Evolutionary conservation across 2,888 invertebrate genomes (phyloP), one percentile per base, ranked within the genome.

Genomic region (Exocentrus adspersus): DNA sequence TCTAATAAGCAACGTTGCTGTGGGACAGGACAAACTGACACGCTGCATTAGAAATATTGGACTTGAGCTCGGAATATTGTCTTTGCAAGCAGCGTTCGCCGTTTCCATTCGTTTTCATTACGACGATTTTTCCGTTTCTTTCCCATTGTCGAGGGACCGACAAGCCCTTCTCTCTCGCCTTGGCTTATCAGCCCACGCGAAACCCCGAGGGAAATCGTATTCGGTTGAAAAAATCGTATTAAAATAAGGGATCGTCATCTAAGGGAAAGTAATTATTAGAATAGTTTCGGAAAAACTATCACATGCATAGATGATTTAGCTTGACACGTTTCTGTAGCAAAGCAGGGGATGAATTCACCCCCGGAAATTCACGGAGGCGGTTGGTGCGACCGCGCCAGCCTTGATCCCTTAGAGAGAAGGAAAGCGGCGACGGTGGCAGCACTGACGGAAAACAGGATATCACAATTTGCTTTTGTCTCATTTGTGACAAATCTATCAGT

Each of bases 31-130:
- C 61, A 61, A 67, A 58, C 64, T 58, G 59, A 43, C 63, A 53
- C 62, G 41, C n/a, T n/a, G 52, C 67, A 60, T 72, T 72, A 62
- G 65, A 69, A 68, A 69, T 72, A 74, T 74, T 74, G 69, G 71
- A 67, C 68, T 66, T 59, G 62, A 65, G 64, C 69, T 67, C 67
- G 72, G 73, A 72, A 76, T 76, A 77, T 76, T 77, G 76, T 76
- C 75, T 77, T 75, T 73, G 72, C 68, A 67, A 72, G 71, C 71
- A 72, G 68, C 72, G 72, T 21, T 20, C 72, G 72, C 32, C 20
- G 45, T 61, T 65, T 68, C 71, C 76, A 77, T 77, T 77, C 77
- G 76, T 77, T 77, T 75, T 77, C 77, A 77, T 77, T 77, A 77
- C 73, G 74, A 72, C 76, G 72, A 75, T 76, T 76, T 73, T 69